Base-by-base conservation (phyloP, 2,888 invertebrate species). In the Mactromeris polynyma region DNA sequence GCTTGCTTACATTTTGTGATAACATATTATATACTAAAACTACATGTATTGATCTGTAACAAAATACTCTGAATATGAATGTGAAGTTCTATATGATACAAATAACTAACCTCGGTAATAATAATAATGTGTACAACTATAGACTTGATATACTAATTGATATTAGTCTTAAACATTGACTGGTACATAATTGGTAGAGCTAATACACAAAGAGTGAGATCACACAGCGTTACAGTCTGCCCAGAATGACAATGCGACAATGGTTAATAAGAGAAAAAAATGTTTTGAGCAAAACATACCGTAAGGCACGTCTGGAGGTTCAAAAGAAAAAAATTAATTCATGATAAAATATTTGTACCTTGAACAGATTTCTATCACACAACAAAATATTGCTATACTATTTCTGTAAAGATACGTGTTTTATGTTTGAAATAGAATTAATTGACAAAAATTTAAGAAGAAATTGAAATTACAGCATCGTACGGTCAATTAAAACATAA, bases 291-390 rank as follows among this genome's bases (percentile, higher is more conserved):
- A 73, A 31, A 42, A 83, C 83, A 83, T 83, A 83, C 83, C 83
- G 83, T 83, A 40, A 83, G 21, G 42, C 83, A 83, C 83, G 64
- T 83, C 83, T 83, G 83, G 26, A 73, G n/a, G 64, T 42, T 40
- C 19, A 42, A 77, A 83, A 69, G 26, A 83, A 42, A 73, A 83
- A 51, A 40, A 64, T 64, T 64, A 64, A 64, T 64, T 26, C 58
- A 26, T 26, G 26, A 64, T 64, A 26, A 64, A 64, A n/a, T 4
- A 64, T 9, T n/a, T 64, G n/a, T 26, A 51, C 51, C 51, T 17
- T 51, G 19, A 42, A 51, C 58, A 64, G 58, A 64, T 64, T 64
- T 64, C 58, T 64, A 64, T 11, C 2, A 9, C n/a, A 26, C 58
- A n/a, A 26, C 26, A 26, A 64, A 26, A 64, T 64, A 26, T 11